Conservation (phyloP, 35 echinoderm and acorn worm species). For the Strongylocentrotus purpuratus region DNA sequence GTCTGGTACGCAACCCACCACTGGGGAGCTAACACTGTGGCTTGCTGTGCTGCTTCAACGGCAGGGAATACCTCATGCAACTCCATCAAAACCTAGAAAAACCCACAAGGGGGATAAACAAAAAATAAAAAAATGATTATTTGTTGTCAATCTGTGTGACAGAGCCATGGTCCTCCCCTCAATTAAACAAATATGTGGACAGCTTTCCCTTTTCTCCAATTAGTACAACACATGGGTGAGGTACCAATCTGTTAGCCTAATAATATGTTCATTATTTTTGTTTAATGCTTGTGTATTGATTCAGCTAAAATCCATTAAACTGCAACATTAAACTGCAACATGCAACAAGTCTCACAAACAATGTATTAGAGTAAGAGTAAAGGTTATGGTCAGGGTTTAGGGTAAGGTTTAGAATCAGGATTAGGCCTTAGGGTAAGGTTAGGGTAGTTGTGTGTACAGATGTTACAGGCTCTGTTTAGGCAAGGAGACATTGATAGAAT, state of each 20-base stretch:
- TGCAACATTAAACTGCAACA: too few species aligned
- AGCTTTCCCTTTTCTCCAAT: neutral
- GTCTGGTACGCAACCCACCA: constrained; percentile 78
- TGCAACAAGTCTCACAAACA: too few species aligned
- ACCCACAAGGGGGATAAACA: neutral
- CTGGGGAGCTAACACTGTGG: constrained; percentile 43
- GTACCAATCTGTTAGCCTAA: neutral
- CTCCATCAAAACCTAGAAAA: constrained; percentile 68
- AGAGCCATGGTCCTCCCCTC: neutral
- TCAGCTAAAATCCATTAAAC: too few species aligned
- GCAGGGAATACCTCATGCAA: constrained; percentile 86
- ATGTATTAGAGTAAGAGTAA: too few species aligned
- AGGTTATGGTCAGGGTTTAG: too few species aligned
- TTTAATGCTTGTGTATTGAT: neutral
- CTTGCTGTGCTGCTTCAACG: constrained; percentile 76
- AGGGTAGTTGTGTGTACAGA: too few species aligned
- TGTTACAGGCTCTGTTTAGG: too few species aligned
- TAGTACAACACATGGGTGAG: neutral
- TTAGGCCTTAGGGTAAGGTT: too few species aligned
- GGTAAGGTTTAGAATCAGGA: too few species aligned
- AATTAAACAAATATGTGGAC: neutral
- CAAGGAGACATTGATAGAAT: too few species aligned
- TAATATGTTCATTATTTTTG: neutral
- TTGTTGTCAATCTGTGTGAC: neutral
- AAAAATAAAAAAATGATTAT: neutral